A percentile compares a stretch with the other conserved stretches of the same genome.
Evolutionary conservation across 2,888 invertebrate genomes (phyloP).

Genomic region (Metallyticus violacea): DNA sequence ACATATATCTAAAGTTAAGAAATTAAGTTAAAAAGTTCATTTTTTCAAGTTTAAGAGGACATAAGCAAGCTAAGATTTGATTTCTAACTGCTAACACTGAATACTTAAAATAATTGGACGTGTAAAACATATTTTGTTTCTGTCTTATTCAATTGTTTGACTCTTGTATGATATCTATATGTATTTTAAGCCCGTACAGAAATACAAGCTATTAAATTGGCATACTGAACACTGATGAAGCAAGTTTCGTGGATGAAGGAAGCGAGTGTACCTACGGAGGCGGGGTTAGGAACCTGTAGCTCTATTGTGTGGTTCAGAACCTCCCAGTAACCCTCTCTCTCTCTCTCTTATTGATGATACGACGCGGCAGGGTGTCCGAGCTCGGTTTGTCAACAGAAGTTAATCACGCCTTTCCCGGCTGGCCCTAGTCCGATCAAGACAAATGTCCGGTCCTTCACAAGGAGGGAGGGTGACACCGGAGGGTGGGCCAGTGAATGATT

Average conservation of each 20-base stretch:
- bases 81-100: too few relatives aligned
- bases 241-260: background rate
- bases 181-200: background rate
- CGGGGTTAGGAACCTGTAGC: conserved; percentile 8
- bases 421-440: conserved; percentile 17
- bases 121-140: too few relatives aligned
- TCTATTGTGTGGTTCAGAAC: background rate
- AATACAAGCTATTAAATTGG: background rate
- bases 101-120: too few relatives aligned
- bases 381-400: conserved; percentile 28
- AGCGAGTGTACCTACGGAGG: background rate
- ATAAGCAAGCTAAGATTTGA: too few relatives aligned
- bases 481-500: conserved; percentile 3
- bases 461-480: background rate
- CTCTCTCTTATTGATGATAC: conserved; percentile 21
- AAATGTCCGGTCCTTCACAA: conserved; percentile 17
- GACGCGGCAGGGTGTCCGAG: conserved; percentile 15
- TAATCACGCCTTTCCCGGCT: background rate
- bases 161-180: too few relatives aligned
- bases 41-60: too few relatives aligned
- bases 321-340: conserved; percentile 13
- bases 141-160: too few relatives aligned
- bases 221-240: background rate
- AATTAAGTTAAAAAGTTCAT: too few relatives aligned
- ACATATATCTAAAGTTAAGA: too few relatives aligned